Base-by-base conservation (phyloP, 2,888 invertebrate genomes). In the Altica lythri region DNA sequence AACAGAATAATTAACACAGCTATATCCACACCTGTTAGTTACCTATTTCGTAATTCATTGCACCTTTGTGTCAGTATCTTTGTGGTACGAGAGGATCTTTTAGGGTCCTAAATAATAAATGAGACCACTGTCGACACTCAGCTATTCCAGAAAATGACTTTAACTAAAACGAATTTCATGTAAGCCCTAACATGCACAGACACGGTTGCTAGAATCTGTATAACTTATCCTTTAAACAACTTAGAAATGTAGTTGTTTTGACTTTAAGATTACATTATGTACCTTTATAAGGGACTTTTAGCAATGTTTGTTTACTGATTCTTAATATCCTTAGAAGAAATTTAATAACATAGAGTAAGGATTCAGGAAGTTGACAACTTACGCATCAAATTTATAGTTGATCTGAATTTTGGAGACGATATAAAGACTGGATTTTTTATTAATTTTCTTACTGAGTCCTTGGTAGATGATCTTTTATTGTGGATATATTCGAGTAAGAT, bases 131-230 rank as follows among this genome's bases (percentile, higher is more conserved):
- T 34, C 34, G 34, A 34, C 34, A 34, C 34, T 30, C 12, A 13
- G 16, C 34, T 16, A 34, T 9, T 34, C 46, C 35, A 14, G 16
- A 12, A 46, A 25, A 46, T 46, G 46, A 18, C 30, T 48, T 29
- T 29, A 40, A 32, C 40, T 48, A 48, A 48, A 48, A 48, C 19
- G 48, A 40, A 48, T 48, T 48, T 9, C 40, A 12, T 48, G 48
- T 48, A 48, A 48, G 37, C 38, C 48, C 38, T 12, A 17, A 25
- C 48, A 30, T 40, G 48, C 22, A 9, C 8, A 2, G n/a, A 40
- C 13, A 48, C 40, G 40, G 40, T 22, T 40, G 8, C 12, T n/a
- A n/a, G 12, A 5, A 34, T 13, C 22, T 22, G 8, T 18, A 22
- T 22, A 34, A 16, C 34, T 2, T 16, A 16, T 9, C 16, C 34